Evolutionary conservation across 2,888 invertebrate species (phyloP), one percentile per base, ranked within the genome.

Genomic region (Philaethria dido): DNA sequence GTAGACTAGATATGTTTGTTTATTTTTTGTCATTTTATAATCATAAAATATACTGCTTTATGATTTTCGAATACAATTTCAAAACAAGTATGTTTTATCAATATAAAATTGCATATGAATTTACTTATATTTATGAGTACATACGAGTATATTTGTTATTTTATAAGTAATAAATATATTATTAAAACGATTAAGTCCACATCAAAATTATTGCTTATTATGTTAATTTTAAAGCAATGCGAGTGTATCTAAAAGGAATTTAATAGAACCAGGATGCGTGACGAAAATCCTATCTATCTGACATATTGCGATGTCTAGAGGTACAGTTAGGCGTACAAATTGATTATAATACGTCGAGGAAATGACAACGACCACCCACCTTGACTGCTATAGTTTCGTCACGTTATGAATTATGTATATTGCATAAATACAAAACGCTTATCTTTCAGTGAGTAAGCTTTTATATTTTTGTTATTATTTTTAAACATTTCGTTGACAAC

Each of bases 281-380:
- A 86, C 88, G 86, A 89, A 91, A 88, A 81, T 74, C 73, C 78
- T 78, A 80, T 86, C 81, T 83, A 82, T 80, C 79, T 72, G 79
- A 74, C 75, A 80, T 75, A 75, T 78, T 73, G 71, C 71, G 71
- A 74, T 76, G 78, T 73, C 76, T 76, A 75, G 71, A 78, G 77
- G 75, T 76, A 78, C 75, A 80, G 87, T 87, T 85, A 86, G 85
- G 88, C 90, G 86, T 88, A 89, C 87, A 90, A 92, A 92, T 91
- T 89, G 91, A 91, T 91, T 90, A 88, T 85, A 76, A 77, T 78
- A 78, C 83, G 82, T 84, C 84, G 88, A 87, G 80, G 78, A 80
- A 74, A 84, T 82, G 87, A 83, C 87, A 83, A 79, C 73, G 88
- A 77, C 92, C 92, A 91, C 92, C 91, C 92, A 90, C 85, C 82